Evolutionary conservation across 2,113 vertebrate genomes (phyloP), one percentile per base, ranked within the genome.

Genomic region (Ciconia maguari): DNA sequence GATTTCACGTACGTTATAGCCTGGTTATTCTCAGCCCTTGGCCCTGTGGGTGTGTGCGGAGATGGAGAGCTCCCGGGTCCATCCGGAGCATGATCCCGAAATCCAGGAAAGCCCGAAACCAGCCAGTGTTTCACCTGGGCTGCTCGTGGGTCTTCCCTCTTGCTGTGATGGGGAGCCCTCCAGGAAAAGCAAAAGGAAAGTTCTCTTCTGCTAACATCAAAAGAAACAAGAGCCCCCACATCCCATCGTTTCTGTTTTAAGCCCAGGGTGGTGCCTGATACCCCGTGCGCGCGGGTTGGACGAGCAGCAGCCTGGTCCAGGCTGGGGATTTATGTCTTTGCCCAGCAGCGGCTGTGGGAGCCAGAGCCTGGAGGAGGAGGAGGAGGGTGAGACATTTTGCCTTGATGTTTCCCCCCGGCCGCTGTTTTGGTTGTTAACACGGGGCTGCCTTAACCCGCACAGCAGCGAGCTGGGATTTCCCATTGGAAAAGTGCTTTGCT

Each of bases 221-320:
- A 61, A 61, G 16, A 18, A 86, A 38, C 41, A 55, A 61, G n/a
- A 55, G 20, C 34, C 11, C 46, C 7, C 46, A 16, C 6, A 2
- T 8, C 3, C 27, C 5, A 6, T 13, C 4, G 13, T 54, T 69
- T n/a, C 38, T 14, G 9, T 32, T 68, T 41, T n/a, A n/a, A 68
- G 20, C 38, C 46, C 20, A 18, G 51, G 30, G 19, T 1, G 8
- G 36, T 87, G 54, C 71, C 58, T 32, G 55, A 54, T 18, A 32
- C 42, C 42, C 60, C 4, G 2, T 11, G 25, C 5, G 16, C 65
- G 51, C 1, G 2, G 18, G 19, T 5, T 26, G 0, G 13, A n/a
- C 21, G 60, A 0, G 34, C 51, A 57, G 51, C 83, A 41, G 60
- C 51, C 29, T 76, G 30, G 30, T 20, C 77, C 10, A 2, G 16